Evolutionary conservation across 1,140 invertebrate species (phyloP), one percentile per base, ranked within the genome.

Genomic region (Semibalanus balanoides): DNA sequence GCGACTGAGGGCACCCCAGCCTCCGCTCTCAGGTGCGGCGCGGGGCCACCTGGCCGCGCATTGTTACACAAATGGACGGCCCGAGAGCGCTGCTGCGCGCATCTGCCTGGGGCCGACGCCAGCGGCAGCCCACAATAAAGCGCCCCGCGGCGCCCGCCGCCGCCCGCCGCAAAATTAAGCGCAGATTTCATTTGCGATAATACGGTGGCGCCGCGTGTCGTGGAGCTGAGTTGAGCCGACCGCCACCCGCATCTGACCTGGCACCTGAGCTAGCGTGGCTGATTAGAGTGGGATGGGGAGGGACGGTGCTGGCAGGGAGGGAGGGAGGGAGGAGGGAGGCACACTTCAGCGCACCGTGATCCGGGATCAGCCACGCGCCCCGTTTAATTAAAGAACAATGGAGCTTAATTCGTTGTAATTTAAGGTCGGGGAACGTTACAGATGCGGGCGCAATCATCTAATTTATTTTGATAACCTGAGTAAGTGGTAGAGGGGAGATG

Each of bases 361-460:
- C 51, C 51, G 14, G 14, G 51, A 64, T 64, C 51, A 64, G 51
- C 51, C 51, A 19, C 51, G 22, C 51, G 22, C 11, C 51, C 22
- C 51, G 51, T 64, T 64, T 64, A 64, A 64, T 64, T 64, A 64
- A 64, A 64, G 51, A 64, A 64, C 51, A 64, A 64, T 64, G 51
- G 51, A 64, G 14, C 51, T 64, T 64, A 64, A 64, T 64, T 64
- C 51, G 22, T 1, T 19, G 51, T 64, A 64, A 64, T 64, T 64
- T 64, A 64, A 64, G 51, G 51, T 64, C 51, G 51, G 51, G 35
- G 51, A 64, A 64, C 51, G 51, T 25, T 64, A 64, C 51, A 64
- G 51, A 64, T 64, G 51, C 51, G 51, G 51, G 51, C 22, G 51
- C 51, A 64, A 64, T 64, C 51, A 64, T 64, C 51, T 64, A 64